Conservation (phyloP, 2,888 invertebrate genomes). For the Crematogaster levior region DNA sequence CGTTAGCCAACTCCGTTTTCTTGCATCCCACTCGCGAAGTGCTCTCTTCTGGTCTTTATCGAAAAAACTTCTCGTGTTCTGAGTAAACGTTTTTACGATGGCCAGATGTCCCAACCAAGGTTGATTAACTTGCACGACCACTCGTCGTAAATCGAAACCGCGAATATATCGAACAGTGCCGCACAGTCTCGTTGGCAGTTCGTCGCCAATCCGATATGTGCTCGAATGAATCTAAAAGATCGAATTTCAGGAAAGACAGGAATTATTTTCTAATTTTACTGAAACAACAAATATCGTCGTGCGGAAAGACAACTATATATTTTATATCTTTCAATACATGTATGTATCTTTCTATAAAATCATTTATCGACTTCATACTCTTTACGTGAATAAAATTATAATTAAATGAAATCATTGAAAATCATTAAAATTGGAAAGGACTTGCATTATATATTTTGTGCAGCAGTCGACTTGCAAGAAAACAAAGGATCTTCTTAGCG, state of each 20-base stretch:
- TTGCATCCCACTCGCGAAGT: background rate
- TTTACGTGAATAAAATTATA: background rate
- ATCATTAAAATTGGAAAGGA: background rate
- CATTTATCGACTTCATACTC: background rate
- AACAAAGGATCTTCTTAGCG: background rate
- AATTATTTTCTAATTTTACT: background rate
- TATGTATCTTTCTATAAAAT: background rate
- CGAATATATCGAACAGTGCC: constrained; percentile 14
- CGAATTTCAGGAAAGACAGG: background rate
- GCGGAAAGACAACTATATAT: background rate
- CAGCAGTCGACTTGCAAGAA: background rate
- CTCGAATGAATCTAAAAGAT: background rate
- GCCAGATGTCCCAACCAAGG: constrained; percentile 19
- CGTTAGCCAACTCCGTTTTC: constrained; percentile 63
- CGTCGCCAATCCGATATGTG: background rate
- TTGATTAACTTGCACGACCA: constrained; percentile 48
- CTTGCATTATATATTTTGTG: background rate
- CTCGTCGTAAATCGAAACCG: constrained; percentile 40
- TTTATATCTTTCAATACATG: background rate
- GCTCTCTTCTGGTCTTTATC: background rate
- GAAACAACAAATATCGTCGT: too few species aligned
- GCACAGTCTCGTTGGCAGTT: background rate
- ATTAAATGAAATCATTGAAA: background rate
- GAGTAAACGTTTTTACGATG: constrained; percentile 39
- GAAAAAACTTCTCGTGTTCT: constrained; percentile 14